Base-by-base conservation (phyloP, 2,888 invertebrate genomes). In the Diplolepis rosae region DNA sequence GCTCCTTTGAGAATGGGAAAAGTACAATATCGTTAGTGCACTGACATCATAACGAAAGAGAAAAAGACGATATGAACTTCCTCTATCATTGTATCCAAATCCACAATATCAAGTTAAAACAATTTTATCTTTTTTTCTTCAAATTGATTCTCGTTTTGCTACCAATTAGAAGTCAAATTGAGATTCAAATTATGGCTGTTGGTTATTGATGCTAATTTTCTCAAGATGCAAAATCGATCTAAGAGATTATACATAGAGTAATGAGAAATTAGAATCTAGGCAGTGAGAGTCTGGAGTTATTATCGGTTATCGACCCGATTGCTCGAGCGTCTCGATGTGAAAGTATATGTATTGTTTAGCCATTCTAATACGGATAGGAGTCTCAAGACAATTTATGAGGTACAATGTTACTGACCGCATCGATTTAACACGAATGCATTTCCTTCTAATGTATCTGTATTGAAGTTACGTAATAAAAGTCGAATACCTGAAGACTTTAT, bases 1-100 rank as follows among this genome's bases (percentile, higher is more conserved):
- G 70, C 72, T 75, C 72, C 66, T 65, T 74, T 73, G 70, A 69
- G 75, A 80, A 77, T 73, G 76, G 77, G 73, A 80, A 75, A 79
- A 74, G 76, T 75, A 74, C 74, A 75, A 76, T 76, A 74, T 77
- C 70, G 66, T 74, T 71, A 74, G 68, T 71, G 39, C 30, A 9
- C 61, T 45, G 52, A n/a, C 24, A 56, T n/a, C 18, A 32, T 7
- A 32, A 5, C 3, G 13, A 24, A 6, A 39, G 35, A 39, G 24
- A 18, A 13, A 61, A 39, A 32, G 22, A 35, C 13, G 35, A 18
- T 56, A 56, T 56, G 22, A 6, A 22, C 6, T 22, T 35, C 4
- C 11, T 13, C n/a, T 22, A 61, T 61, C 22, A n/a, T 61, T n/a
- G 13, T 22, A 35, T 61, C 39, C 7, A 28, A 51, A 51, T 51